Evolutionary conservation across 2,888 invertebrate species (phyloP), one percentile per base, ranked within the genome.

Genomic region (Cordilura impudica): DNA sequence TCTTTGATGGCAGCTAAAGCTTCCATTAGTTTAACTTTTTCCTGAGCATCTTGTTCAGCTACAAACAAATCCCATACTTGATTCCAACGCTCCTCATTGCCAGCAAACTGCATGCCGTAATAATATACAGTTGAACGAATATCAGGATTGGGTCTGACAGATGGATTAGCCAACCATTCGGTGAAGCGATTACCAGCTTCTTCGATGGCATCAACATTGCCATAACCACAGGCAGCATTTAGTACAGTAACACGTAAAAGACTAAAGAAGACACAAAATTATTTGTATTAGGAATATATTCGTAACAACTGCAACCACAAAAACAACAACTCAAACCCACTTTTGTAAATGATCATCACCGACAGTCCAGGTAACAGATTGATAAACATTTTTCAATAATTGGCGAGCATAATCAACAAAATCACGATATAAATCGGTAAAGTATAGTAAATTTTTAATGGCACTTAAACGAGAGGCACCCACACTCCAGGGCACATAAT

Each of bases 401-500:
- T 90, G 87, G 81, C 92, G 91, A 0, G 94, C 90, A 84, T 93
- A 95, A 83, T 90, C 90, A 92, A 94, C 89, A 74, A 91, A 92
- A 84, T 87, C 82, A 1, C 91, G 87, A 82, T 92, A 91, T 0
- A 91, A 90, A 60, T 89, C 83, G 0, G 94, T 93, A 45, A 91
- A 91, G 4, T 90, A 88, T 1, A 95, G 88, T 31, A 92, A 90
- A 21, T 87, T 90, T 16, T 91, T 90, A 2, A 95, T 88, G 1
- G 84, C 80, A 0, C 81, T 82, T 58, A 94, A 89, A 66, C 93
- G 91, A 0, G 90, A 85, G 0, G 91, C 86, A 0, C 94, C 95
- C 0, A 95, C 93, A 47, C 90, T 90, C 97, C 97, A 98, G 0
- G 97, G 95, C 0, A 95, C 92, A 84, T 93, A 94, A 61, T 93